A percentile compares a stretch with the other conserved stretches of the same genome.
These are phyloP conservation scores for Petrolisthes cinctipes DNA, from an alignment of 2,888 invertebrate species.

Conservation along the genomic window DNA sequence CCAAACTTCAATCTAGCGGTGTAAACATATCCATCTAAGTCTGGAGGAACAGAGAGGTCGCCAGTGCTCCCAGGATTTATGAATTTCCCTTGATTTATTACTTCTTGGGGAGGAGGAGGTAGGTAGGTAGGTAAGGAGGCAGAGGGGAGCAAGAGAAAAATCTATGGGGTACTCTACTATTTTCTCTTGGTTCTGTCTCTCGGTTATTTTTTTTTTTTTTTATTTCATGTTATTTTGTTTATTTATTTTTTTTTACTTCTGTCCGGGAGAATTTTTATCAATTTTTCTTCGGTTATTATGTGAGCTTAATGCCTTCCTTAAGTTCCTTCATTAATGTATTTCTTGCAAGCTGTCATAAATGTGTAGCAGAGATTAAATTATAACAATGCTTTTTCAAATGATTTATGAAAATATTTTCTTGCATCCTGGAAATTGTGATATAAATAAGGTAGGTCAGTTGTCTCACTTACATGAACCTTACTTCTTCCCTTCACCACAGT, in stretches of 20 bases:
- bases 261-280: not conserved
- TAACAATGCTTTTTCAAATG: too few species aligned
- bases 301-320: not conserved
- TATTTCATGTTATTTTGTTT: not conserved
- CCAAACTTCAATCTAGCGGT: constrained; percentile 66
- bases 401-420: too few species aligned
- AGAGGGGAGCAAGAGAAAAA: constrained; percentile 23
- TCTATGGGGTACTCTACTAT: constrained; percentile 59
- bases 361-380: not conserved
- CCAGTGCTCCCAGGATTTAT: constrained; percentile 63
- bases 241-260: constrained; percentile 4
- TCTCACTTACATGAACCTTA: too few species aligned
- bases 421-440: too few species aligned
- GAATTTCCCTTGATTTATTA: constrained; percentile 65
- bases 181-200: constrained; percentile 22
- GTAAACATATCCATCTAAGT: constrained; percentile 65
- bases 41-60: constrained; percentile 63
- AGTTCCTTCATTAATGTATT: not conserved
- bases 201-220: not conserved
- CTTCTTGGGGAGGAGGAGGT: constrained; percentile 25
- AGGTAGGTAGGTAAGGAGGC: not conserved
- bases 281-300: not conserved
- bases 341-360: not conserved
- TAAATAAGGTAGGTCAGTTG: too few species aligned
- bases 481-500: too few species aligned